Conservation (phyloP, 2,113 vertebrate species). For the Dasyornis broadbenti region DNA sequence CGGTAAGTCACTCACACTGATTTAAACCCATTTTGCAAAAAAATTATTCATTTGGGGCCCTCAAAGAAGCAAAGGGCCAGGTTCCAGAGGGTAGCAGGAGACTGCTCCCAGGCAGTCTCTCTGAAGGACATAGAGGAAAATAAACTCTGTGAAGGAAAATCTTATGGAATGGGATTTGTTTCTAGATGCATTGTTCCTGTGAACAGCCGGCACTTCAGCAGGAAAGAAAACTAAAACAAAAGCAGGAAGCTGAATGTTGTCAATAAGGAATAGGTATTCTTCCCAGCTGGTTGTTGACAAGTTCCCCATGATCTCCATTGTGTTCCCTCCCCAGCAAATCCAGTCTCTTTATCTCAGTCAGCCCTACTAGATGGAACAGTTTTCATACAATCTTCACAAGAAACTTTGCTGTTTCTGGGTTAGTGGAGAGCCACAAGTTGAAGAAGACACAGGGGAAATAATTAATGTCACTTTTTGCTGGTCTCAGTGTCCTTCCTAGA, state of each 20-base stretch:
- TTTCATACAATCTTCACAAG: not conserved
- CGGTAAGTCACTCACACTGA: not conserved
- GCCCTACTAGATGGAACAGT: not conserved
- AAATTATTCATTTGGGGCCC: not conserved
- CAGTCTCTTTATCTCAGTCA: not conserved
- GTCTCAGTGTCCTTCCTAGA: constrained; percentile 15
- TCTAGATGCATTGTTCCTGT: constrained; percentile 27
- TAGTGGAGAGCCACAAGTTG: not conserved
- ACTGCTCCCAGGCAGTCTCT: not conserved
- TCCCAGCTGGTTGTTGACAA: constrained; percentile 43
- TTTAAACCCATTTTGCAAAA: not conserved
- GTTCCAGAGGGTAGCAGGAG: not conserved
- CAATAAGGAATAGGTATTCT: constrained; percentile 33
- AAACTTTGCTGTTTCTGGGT: not conserved
- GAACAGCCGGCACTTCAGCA: not conserved
- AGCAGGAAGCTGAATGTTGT: constrained; percentile 37
- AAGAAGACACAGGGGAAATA: not conserved
- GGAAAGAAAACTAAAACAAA: constrained; percentile 58
- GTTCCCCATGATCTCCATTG: not conserved
- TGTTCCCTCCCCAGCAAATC: not conserved
- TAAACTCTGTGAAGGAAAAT: not conserved
- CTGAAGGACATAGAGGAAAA: not conserved
- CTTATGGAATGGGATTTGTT: not conserved
- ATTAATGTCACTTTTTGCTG: not conserved
- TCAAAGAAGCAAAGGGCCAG: not conserved